These are phyloP conservation scores for Parapsyche elsis DNA, from an alignment of 1,140 invertebrate genomes.

Conservation along the genomic window DNA sequence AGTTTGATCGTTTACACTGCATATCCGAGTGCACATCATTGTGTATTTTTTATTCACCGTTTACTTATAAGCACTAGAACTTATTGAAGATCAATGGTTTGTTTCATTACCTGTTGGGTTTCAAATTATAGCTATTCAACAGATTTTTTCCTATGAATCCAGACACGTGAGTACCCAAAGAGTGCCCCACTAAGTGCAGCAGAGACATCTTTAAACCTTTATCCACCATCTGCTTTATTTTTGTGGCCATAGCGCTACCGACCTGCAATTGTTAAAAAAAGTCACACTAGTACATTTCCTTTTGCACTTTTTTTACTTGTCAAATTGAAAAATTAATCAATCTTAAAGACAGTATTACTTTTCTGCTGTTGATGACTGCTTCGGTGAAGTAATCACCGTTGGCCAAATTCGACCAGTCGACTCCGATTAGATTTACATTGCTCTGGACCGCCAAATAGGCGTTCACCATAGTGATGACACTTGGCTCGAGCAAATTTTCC, in stretches of 20 bases:
- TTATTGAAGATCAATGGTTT: not conserved
- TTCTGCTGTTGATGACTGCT: conserved; percentile 5
- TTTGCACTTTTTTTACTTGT: not conserved
- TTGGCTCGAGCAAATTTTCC: not conserved
- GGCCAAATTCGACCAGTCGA: not conserved
- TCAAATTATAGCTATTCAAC: not conserved
- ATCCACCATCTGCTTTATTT: conserved; percentile 26
- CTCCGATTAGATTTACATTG: not conserved
- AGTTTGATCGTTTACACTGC: too few relatives aligned
- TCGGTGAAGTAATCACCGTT: not conserved
- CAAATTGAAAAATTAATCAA: not conserved
- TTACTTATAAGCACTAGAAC: too few relatives aligned
- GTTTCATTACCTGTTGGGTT: conserved; percentile 3
- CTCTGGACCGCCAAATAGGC: not conserved
- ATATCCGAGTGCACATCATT: too few relatives aligned
- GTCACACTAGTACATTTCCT: not conserved
- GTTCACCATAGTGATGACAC: not conserved
- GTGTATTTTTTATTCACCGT: too few relatives aligned
- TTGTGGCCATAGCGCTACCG: not conserved
- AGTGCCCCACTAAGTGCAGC: conserved; percentile 28
- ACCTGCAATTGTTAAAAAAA: not conserved
- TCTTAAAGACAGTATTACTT: not conserved
- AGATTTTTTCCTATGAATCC: conserved; percentile 26
- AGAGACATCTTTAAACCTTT: conserved; percentile 5
- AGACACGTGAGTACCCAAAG: conserved; percentile 8